phyloP scores from a whole-genome alignment of 2,113 vertebrate species.

The Pardalotus punctatus region DNA sequence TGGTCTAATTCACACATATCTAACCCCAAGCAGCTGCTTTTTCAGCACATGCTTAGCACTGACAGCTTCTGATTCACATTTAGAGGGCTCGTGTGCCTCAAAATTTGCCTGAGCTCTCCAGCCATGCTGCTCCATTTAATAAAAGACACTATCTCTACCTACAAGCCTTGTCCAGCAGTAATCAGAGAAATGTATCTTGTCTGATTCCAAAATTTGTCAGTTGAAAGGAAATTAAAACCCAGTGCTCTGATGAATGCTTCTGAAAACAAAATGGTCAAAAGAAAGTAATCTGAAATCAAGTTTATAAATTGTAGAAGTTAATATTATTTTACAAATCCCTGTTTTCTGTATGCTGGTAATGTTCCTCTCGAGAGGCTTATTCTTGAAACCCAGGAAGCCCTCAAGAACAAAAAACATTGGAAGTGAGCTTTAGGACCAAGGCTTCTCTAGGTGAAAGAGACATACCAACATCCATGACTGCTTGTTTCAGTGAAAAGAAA shows the following conservation, averaged over 20 bases:
- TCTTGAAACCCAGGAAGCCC: background rate
- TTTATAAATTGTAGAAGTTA: background rate
- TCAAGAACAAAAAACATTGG: background rate
- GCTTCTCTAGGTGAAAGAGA: background rate
- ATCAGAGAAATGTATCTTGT: background rate
- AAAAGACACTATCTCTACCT: background rate
- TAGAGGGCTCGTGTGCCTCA: background rate
- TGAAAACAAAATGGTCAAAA: background rate
- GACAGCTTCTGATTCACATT: background rate
- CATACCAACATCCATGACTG: background rate
- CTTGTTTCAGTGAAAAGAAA: background rate
- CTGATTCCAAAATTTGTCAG: background rate
- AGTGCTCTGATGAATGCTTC: background rate
- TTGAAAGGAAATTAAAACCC: background rate
- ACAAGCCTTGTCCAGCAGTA: background rate
- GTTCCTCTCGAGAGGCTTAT: background rate
- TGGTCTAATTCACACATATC: background rate
- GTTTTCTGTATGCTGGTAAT: background rate
- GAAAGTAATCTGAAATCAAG: background rate
- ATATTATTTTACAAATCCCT: background rate
- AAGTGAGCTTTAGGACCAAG: background rate
- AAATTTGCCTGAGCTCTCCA: background rate
- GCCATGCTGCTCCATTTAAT: background rate
- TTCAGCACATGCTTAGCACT: background rate
- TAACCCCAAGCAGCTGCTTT: background rate